These are phyloP conservation scores for Pocillopora damicornis DNA, from an alignment of 64 coral and sea anemone genomes.

Conservation along the genomic window DNA sequence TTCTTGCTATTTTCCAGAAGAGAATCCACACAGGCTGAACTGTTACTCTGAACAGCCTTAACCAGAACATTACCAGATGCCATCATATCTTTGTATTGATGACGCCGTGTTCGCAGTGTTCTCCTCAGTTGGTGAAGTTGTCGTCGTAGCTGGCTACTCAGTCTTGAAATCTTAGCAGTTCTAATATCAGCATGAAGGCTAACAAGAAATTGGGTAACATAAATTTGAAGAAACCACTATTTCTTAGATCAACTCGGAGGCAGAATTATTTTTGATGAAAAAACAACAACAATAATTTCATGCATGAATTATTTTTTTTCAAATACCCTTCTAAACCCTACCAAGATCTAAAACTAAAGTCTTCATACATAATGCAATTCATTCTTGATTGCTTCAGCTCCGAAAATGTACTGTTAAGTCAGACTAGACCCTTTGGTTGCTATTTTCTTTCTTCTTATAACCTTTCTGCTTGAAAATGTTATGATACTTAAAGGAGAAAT, in stretches of 20 bases:
- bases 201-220: background rate
- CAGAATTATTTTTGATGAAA: no score
- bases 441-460: no score
- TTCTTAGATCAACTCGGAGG: background rate
- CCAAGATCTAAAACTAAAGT: no score
- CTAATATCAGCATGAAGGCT: slow-evolving; percentile 49
- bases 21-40: slow-evolving; percentile 61
- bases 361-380: no score
- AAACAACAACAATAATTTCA: no score
- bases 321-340: no score
- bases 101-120: slow-evolving; percentile 57
- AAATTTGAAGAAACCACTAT: background rate
- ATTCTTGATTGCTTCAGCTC: no score
- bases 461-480: no score
- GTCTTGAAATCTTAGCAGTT: slow-evolving; percentile 80
- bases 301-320: no score
- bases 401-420: no score
- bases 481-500: no score
- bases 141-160: slow-evolving; percentile 69
- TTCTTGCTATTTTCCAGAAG: slow-evolving; percentile 39
- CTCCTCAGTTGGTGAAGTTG: slow-evolving; percentile 82
- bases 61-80: slow-evolving; percentile 65
- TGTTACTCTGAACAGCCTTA: slow-evolving; percentile 68
- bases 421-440: no score
- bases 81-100: slow-evolving; percentile 54